Base-by-base conservation (phyloP, 2,888 invertebrate species). In the Tenthredo distinguenda region DNA sequence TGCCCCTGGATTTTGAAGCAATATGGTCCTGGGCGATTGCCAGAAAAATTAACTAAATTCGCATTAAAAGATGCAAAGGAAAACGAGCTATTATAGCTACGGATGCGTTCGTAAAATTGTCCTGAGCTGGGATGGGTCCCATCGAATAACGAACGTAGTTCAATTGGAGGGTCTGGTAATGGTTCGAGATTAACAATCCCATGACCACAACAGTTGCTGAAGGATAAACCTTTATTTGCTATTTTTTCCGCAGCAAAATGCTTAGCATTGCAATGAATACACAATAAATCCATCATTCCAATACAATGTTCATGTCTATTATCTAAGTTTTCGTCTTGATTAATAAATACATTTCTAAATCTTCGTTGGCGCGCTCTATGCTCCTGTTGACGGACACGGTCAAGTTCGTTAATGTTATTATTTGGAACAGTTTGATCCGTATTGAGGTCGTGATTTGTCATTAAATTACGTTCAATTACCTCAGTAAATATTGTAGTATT, bases 1-100 rank as follows among this genome's bases (percentile, higher is more conserved):
- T 87, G 86, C 26, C 87, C 86, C 34, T 86, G 86, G 40, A 83
- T 86, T 68, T 86, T 72, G 15, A 84, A 84, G 34, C 84, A 84
- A 34, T 84, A 72, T 40, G 72, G 37, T 47, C 71, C 72, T 12
- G 15, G 72, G 21, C 74, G 31, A 10, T n/a, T 47, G 9, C 2
- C 10, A 10, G 12, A n/a, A 74, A 84, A 87, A 68, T 87, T 86
- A 4, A 86, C 74, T 31, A 87, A 84, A 79, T 86, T 87, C 10
- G 87, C 86, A 47, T 87, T 87, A 12, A 87, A 87, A 15, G 84
- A 87, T 18, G 87, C 87, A 74, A 87, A 87, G n/a, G 86, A 86
- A 71, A 86, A 84, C 31, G 84, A 87, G 79, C 50, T 85, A 58
- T 87, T 85, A n/a, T 86, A 87, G 50, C 43, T 65, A 26, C 86